A percentile compares a stretch with the other conserved stretches of the same genome.
These are phyloP conservation scores for Bubo scandiacus DNA, from an alignment of 2,113 vertebrate species.

Conservation along the genomic window DNA sequence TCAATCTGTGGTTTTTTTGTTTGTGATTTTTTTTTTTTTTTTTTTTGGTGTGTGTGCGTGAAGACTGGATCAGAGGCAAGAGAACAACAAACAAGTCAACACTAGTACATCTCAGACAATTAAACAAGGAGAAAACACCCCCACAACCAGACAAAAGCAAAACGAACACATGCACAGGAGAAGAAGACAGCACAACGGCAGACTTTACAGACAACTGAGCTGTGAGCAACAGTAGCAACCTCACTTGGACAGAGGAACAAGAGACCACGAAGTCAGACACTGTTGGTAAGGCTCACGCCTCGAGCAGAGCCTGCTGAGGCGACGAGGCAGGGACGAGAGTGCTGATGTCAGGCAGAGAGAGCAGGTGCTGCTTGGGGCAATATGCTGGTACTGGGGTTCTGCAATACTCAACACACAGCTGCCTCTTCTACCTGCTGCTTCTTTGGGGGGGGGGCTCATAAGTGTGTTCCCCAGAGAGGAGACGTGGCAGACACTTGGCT, in stretches of 20 bases:
- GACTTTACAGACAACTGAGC: background rate
- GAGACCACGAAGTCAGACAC: background rate
- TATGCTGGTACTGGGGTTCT: background rate
- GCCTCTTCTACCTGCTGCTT: background rate
- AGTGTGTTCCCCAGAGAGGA: accelerated
- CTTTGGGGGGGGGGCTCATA: accelerated
- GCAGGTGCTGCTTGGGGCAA: background rate
- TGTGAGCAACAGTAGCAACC: background rate
- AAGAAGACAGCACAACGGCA: background rate
- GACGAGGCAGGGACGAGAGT: background rate
- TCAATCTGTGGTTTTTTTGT: background rate
- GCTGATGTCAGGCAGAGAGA: background rate
- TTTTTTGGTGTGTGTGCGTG: background rate
- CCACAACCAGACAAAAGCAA: background rate
- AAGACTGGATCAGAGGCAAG: slow-evolving; percentile 1
- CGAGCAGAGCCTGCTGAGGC: background rate
- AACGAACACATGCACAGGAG: background rate
- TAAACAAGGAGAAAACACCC: background rate
- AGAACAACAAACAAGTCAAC: background rate
- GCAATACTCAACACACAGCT: accelerated
- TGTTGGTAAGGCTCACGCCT: background rate
- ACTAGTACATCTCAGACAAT: background rate
- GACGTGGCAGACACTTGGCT: accelerated
- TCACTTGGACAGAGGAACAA: background rate
- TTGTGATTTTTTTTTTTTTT: too few relatives aligned